Conservation (phyloP, 2,797 vertebrate species). For the Mareca strepera region DNA sequence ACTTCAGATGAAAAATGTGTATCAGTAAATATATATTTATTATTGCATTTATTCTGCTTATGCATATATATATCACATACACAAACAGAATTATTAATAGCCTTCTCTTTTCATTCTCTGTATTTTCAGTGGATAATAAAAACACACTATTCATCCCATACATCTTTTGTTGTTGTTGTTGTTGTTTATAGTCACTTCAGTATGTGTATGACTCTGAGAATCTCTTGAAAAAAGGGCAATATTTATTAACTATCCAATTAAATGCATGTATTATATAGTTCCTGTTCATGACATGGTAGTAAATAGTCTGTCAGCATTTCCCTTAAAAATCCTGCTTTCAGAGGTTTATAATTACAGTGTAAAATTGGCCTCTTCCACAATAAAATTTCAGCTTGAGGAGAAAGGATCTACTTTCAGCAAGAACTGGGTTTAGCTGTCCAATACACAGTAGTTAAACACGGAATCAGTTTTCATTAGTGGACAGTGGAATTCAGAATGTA, state of each 20-base stretch:
- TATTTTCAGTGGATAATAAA: constrained; percentile 21
- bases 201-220: neutral
- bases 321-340: neutral
- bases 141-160: neutral
- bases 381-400: neutral
- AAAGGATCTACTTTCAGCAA: neutral
- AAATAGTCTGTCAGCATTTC: neutral
- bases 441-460: neutral
- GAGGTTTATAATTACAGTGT: neutral
- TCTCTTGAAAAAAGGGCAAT: constrained; percentile 26
- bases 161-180: neutral
- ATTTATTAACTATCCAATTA: constrained; percentile 58
- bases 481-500: neutral
- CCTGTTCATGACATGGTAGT: neutral
- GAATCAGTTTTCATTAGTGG: neutral
- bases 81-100: constrained; percentile 28
- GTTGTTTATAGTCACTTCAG: constrained; percentile 20
- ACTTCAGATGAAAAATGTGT: neutral
- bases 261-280: constrained; percentile 16
- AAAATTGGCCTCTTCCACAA: constrained; percentile 10
- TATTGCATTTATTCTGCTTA: neutral
- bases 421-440: neutral
- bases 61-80: neutral
- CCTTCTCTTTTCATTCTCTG: neutral
- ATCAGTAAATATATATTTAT: constrained; percentile 3